Base-by-base conservation (phyloP, 2,888 invertebrate genomes). In the Chymomyza amoena region DNA sequence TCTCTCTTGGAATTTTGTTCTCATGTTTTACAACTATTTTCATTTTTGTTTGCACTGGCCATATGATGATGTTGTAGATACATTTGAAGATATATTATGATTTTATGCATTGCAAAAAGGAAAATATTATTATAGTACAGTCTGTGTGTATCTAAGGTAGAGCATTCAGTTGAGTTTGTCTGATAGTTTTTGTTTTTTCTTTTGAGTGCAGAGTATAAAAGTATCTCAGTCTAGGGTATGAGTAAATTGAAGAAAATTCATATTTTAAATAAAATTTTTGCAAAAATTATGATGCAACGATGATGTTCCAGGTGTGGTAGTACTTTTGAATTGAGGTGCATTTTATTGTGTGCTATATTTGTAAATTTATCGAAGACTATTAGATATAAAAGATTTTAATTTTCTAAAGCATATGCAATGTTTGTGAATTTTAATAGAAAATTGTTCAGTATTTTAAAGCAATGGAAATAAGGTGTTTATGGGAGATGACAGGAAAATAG, bases 101-200 rank as follows among this genome's bases (percentile, higher is more conserved):
- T 87, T 84, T 84, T 84, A 84, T 87, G 85, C 82, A 84, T 87
- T 69, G 72, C 25, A 66, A n/a, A 68, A 61, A 61, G 62, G 62
- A 68, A 81, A 74, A 69, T 71, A 77, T 72, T 66, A 70, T 65
- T 51, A 45, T 20, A 20, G 20, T 1, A 20, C 61, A 54, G 25
- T 36, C 54, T 59, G 36, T 64, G 61, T 1, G 16, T 56, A 64
- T 70, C 56, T 71, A n/a, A n/a, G n/a, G n/a, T n/a, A n/a, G n/a
- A n/a, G n/a, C 6, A 56, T 4, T 1, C 1, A 36, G 36, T 6
- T 36, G 6, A 36, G 36, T 36, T 36, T 7, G 6, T 36, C 4
- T 36, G 6, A 1, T 36, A 4, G 36, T 36, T 36, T 36, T 5
- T 6, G 2, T 36, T 6, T 36, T 36, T 5, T 6, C 5, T 36